Evolutionary conservation across 2,888 invertebrate genomes (phyloP).

Genomic region (Scaptomyza parva): DNA sequence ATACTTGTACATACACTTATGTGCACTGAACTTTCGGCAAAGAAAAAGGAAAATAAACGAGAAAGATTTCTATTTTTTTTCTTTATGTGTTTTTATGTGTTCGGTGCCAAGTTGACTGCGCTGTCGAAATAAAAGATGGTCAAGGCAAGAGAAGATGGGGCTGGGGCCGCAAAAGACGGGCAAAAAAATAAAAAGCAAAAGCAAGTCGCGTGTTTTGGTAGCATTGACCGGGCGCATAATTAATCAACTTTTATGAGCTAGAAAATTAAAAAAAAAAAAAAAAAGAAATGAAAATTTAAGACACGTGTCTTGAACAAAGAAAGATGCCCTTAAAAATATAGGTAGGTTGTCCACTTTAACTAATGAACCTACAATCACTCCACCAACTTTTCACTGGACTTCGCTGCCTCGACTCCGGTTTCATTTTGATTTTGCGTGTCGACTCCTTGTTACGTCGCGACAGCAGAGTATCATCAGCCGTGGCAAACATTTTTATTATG

Average conservation of each 20-base stretch:
- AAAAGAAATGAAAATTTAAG: conserved; percentile 34
- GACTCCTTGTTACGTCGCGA: conserved; percentile 52
- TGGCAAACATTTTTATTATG: conserved; percentile 69
- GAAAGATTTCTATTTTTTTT: conserved; percentile 40
- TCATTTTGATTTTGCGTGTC: conserved; percentile 43
- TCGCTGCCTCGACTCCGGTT: conserved; percentile 50
- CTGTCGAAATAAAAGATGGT: conserved; percentile 51
- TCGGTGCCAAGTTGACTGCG: conserved; percentile 68
- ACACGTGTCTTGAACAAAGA: background rate
- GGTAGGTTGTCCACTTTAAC: conserved; percentile 4
- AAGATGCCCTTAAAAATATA: background rate
- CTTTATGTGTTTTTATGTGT: background rate
- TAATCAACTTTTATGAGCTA: conserved; percentile 69
- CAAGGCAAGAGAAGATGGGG: conserved; percentile 44
- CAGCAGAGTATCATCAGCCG: conserved; percentile 63
- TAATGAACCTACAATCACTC: conserved; percentile 77
- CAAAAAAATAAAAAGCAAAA: no score
- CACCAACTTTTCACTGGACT: conserved; percentile 71
- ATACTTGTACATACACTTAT: conserved; percentile 6
- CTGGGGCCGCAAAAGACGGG: conserved; percentile 20
- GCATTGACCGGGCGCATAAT: conserved; percentile 71
- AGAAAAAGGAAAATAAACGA: conserved; percentile 13
- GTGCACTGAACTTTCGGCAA: conserved; percentile 63
- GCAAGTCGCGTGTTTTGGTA: conserved; percentile 62
- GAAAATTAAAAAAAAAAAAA: conserved; percentile 49